A percentile compares a stretch with the other conserved stretches of the same genome.
These are phyloP conservation scores for Dioctria linearis DNA, from an alignment of 2,888 invertebrate genomes.

Conservation along the genomic window DNA sequence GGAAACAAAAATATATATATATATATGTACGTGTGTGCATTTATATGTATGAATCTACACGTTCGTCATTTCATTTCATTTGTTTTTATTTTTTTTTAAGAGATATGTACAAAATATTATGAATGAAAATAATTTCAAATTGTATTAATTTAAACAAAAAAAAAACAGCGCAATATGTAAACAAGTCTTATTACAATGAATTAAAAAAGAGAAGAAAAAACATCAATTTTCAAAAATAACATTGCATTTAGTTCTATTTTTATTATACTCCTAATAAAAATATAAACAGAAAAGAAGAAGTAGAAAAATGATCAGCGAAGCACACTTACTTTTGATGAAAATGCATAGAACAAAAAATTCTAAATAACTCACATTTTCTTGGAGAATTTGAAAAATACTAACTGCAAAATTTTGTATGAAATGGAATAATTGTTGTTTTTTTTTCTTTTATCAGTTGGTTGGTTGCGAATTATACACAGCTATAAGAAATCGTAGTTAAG, in stretches of 20 bases:
- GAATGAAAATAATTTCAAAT: too few species aligned
- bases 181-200: too few species aligned
- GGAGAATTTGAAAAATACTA: slow-evolving; percentile 8
- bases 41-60: slow-evolving; percentile 26
- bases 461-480: slow-evolving; percentile 7
- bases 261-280: too few species aligned
- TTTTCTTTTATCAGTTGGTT: background rate
- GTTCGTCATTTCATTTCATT: slow-evolving; percentile 9
- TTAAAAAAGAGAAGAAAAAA: too few species aligned
- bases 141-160: too few species aligned
- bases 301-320: slow-evolving; percentile 11
- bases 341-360: background rate
- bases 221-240: too few species aligned
- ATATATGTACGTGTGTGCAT: slow-evolving; percentile 9
- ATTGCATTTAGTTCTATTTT: too few species aligned
- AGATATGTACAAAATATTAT: slow-evolving; percentile 35
- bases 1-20: slow-evolving; percentile 45
- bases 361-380: slow-evolving; percentile 25
- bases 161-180: too few species aligned
- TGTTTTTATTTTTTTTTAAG: background rate
- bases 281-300: too few species aligned
- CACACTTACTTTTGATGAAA: background rate
- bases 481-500: slow-evolving; percentile 10
- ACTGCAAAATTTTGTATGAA: too few species aligned
- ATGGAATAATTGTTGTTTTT: background rate